Evolutionary conservation across 1,140 invertebrate species (phyloP).

Genomic region (Plutomurus gul): DNA sequence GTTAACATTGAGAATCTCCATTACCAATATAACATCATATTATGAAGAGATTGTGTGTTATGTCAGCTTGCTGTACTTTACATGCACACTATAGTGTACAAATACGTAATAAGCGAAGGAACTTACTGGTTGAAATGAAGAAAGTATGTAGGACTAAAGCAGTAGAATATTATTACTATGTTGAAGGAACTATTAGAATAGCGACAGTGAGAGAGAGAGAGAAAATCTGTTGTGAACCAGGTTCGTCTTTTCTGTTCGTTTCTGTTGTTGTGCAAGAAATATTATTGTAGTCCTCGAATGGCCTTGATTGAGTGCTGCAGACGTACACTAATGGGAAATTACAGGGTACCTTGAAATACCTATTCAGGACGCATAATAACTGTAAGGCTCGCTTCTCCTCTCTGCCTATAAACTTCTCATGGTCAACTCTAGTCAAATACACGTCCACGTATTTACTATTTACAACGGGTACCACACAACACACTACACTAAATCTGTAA

Average conservation of each 20-base stretch:
- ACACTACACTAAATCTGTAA: neutral
- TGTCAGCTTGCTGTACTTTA: too few species aligned
- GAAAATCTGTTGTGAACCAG: conserved; percentile 1
- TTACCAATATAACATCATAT: neutral
- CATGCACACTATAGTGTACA: too few species aligned
- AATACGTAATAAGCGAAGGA: too few species aligned
- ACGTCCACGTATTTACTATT: neutral
- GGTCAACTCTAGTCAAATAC: neutral
- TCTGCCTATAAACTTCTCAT: neutral
- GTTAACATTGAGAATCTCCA: neutral
- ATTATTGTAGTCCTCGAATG: conserved; percentile 11
- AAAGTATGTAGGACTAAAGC: too few species aligned
- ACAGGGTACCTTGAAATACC: conserved; percentile 32
- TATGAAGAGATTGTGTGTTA: neutral
- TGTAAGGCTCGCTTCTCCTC: neutral
- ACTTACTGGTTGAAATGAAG: too few species aligned
- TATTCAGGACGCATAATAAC: neutral
- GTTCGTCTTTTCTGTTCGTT: neutral
- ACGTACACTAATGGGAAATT: conserved; percentile 36
- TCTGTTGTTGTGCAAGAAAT: conserved; percentile 24
- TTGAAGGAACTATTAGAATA: too few species aligned
- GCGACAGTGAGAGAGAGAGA: neutral
- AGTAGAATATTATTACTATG: too few species aligned
- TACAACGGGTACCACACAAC: neutral
- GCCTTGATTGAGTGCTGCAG: conserved; percentile 38